A percentile compares a stretch with the other conserved stretches of the same genome.
These are phyloP conservation scores for Heliconius sara DNA, from an alignment of 2,888 invertebrate species.

Conservation along the genomic window DNA sequence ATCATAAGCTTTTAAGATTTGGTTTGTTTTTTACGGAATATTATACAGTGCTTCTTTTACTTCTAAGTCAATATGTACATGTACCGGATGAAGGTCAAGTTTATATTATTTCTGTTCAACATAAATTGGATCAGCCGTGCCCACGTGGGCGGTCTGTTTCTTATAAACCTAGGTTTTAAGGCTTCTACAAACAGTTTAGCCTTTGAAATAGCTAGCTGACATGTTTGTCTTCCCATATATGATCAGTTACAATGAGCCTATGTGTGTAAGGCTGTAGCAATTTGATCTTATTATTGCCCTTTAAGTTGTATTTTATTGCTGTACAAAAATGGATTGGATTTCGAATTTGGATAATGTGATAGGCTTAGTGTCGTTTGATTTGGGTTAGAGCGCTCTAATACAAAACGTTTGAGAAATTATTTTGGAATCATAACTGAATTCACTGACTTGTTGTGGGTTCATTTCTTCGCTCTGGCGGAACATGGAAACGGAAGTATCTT, in stretches of 20 bases:
- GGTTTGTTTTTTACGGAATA: background rate
- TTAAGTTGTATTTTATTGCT: constrained; percentile 34
- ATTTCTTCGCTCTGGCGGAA: too few relatives aligned
- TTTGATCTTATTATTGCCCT: constrained; percentile 36
- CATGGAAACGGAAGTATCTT: too few relatives aligned
- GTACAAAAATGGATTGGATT: constrained; percentile 21
- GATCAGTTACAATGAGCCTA: constrained; percentile 31
- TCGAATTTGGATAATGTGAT: constrained; percentile 5
- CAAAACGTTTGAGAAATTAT: background rate
- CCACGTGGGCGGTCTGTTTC: constrained; percentile 44
- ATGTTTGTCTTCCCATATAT: constrained; percentile 34
- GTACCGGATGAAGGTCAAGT: constrained; percentile 25
- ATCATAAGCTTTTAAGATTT: background rate
- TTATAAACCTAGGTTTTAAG: constrained; percentile 45
- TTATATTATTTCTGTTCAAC: constrained; percentile 37
- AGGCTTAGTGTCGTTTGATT: background rate
- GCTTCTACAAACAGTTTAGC: constrained; percentile 40
- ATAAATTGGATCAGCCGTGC: constrained; percentile 42
- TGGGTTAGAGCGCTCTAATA: background rate
- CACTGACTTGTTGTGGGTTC: too few relatives aligned
- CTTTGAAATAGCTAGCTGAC: constrained; percentile 34
- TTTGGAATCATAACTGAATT: too few relatives aligned
- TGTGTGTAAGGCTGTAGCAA: constrained; percentile 28
- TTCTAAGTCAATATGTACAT: constrained; percentile 14
- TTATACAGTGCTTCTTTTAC: background rate